phyloP scores from a whole-genome alignment of 2,797 vertebrate species.

The Centropyge bicolor region DNA sequence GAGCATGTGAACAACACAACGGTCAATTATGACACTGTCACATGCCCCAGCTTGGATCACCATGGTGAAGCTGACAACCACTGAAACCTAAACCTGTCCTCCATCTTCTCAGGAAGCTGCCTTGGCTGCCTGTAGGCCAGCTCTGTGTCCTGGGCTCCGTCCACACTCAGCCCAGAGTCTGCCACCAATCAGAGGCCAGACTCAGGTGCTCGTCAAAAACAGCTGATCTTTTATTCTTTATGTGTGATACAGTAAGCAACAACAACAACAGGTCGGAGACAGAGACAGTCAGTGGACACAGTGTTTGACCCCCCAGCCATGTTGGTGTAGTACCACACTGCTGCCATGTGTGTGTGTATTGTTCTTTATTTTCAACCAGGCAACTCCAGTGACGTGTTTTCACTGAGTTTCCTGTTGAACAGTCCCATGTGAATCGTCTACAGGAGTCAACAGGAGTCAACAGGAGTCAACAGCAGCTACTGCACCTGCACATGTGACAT shows the following conservation, averaged over 20 bases:
- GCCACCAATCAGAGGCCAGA: slow-evolving; percentile 4
- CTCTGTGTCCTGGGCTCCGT: too few species aligned
- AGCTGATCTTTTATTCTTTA: slow-evolving; percentile 53
- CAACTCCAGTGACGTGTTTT: slow-evolving; percentile 12
- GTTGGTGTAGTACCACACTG: not conserved
- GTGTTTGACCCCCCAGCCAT: slow-evolving; percentile 14
- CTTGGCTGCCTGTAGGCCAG: not conserved
- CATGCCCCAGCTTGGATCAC: not conserved
- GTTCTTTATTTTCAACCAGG: not conserved
- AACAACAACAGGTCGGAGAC: slow-evolving; percentile 43
- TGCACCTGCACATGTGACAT: not conserved
- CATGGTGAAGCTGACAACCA: not conserved
- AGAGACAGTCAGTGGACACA: slow-evolving; percentile 22
- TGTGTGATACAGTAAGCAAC: slow-evolving; percentile 53
- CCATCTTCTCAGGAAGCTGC: not conserved
- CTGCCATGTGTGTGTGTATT: not conserved
- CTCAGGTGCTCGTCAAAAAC: slow-evolving; percentile 36
- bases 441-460: too few species aligned
- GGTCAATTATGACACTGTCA: not conserved
- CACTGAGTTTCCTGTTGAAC: not conserved
- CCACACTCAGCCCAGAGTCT: not conserved
- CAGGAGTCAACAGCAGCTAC: too few species aligned
- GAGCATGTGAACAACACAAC: slow-evolving; percentile 2
- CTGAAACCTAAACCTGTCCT: not conserved
- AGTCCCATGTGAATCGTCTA: not conserved